phyloP scores from a whole-genome alignment of 2,888 invertebrate genomes.

The Odontocolon sp. region DNA sequence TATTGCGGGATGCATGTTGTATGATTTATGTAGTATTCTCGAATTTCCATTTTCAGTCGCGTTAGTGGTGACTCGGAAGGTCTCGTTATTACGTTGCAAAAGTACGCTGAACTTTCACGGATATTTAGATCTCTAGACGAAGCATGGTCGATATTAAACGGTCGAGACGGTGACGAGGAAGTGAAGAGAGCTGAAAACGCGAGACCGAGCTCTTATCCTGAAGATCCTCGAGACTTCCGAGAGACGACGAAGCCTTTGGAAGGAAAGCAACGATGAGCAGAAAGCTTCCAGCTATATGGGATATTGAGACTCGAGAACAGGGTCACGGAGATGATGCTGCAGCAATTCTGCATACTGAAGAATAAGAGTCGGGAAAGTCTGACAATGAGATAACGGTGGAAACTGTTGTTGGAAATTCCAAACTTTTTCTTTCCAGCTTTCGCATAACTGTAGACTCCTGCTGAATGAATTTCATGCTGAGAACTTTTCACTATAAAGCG shows the following conservation, averaged over 20 bases:
- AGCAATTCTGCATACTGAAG: slow-evolving; percentile 18
- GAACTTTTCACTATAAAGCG: neutral
- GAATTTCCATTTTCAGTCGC: neutral
- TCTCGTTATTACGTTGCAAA: slow-evolving; percentile 39
- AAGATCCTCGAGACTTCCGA: slow-evolving; percentile 52
- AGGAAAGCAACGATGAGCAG: neutral
- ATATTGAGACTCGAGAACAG: slow-evolving; percentile 48
- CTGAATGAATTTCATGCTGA: slow-evolving; percentile 20
- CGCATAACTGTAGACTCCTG: neutral
- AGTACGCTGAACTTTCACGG: slow-evolving; percentile 21
- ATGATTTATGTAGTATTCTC: neutral
- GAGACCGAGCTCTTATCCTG: slow-evolving; percentile 26
- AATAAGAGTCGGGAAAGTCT: slow-evolving; percentile 33
- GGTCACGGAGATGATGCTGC: slow-evolving; percentile 55
- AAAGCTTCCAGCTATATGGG: slow-evolving; percentile 41
- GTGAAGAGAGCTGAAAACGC: slow-evolving; percentile 3
- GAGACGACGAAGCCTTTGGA: slow-evolving; percentile 6
- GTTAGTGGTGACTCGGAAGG: neutral
- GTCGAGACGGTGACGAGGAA: slow-evolving; percentile 8
- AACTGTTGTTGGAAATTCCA: slow-evolving; percentile 40
- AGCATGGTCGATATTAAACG: slow-evolving; percentile 53
- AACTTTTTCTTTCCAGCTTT: slow-evolving; percentile 11
- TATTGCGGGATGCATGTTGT: neutral
- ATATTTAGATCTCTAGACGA: slow-evolving; percentile 44
- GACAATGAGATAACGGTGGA: slow-evolving; percentile 46